These are phyloP conservation scores for Anagyrus pseudococci DNA, from an alignment of 2,888 invertebrate genomes.

Conservation along the genomic window DNA sequence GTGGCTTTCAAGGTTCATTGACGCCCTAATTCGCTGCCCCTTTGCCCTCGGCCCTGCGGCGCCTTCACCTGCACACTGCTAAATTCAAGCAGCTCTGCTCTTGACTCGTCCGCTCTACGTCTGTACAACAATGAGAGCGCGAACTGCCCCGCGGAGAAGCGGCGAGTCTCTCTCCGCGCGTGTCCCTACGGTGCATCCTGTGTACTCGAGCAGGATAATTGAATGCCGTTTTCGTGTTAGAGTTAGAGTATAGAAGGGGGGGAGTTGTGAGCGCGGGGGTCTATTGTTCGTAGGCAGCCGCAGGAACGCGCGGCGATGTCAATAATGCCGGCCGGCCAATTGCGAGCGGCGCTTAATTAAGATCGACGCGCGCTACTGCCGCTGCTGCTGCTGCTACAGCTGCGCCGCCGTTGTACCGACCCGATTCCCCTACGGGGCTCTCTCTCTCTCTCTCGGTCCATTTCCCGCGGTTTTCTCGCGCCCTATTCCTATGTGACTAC, in stretches of 20 bases:
- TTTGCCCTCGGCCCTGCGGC: too few species aligned
- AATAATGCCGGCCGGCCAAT: constrained; percentile 49
- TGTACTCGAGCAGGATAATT: constrained; percentile 53
- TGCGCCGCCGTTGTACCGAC: not conserved
- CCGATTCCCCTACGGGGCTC: constrained; percentile 16
- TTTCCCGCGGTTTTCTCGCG: constrained; percentile 22
- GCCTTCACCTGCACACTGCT: too few species aligned
- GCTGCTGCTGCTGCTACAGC: not conserved
- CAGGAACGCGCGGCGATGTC: constrained; percentile 52
- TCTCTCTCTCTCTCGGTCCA: constrained; percentile 1
- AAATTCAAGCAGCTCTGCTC: too few species aligned
- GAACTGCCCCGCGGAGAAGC: constrained; percentile 11
- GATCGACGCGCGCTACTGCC: constrained; percentile 44
- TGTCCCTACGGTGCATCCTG: constrained; percentile 39
- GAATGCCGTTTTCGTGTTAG: constrained; percentile 52
- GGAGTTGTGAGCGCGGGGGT: constrained; percentile 37
- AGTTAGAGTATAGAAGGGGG: constrained; percentile 35
- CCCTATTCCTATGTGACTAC: not conserved
- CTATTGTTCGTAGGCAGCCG: constrained; percentile 53
- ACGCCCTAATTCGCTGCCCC: too few species aligned
- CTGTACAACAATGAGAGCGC: not conserved
- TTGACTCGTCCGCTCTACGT: too few species aligned
- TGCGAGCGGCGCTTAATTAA: constrained; percentile 52
- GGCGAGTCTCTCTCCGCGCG: constrained; percentile 6
- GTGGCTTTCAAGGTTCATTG: too few species aligned